phyloP scores from a whole-genome alignment of 2,113 vertebrate species.

The Pollimyrus isidori region DNA sequence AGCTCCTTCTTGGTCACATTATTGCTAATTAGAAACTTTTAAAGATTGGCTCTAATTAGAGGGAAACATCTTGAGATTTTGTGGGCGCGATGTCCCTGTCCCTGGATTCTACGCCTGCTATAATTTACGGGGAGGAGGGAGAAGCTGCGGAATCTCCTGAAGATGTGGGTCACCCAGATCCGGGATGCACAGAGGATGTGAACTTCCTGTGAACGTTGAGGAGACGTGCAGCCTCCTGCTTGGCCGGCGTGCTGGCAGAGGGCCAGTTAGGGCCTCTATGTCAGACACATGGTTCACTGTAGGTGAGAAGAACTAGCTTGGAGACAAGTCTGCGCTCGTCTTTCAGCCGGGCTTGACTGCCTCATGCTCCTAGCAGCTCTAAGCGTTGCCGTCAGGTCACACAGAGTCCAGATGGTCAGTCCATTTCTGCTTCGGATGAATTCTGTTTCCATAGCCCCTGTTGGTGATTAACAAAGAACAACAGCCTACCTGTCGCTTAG shows the following conservation, averaged over 20 bases:
- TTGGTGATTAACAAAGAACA: not conserved
- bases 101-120: not conserved
- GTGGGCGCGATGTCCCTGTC: slow-evolving; percentile 33
- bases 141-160: not conserved
- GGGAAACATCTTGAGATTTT: slow-evolving; percentile 22
- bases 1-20: slow-evolving; percentile 12
- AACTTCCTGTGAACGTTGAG: not conserved
- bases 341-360: not conserved
- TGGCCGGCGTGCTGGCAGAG: not conserved
- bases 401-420: not conserved
- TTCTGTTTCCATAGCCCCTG: not conserved
- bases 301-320: not conserved
- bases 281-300: not conserved
- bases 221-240: not conserved
- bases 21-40: slow-evolving; percentile 48
- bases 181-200: not conserved
- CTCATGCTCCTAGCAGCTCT: not conserved
- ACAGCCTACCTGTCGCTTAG: not conserved
- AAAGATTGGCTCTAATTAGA: slow-evolving; percentile 36
- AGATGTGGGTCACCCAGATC: not conserved
- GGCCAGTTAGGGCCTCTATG: not conserved
- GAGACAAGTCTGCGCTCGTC: not conserved
- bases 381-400: not conserved
- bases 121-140: not conserved
- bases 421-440: not conserved